A percentile compares a stretch with the other conserved stretches of the same genome.
phyloP scores from a whole-genome alignment of 1,140 invertebrate genomes.

The Nephotettix cincticeps region DNA sequence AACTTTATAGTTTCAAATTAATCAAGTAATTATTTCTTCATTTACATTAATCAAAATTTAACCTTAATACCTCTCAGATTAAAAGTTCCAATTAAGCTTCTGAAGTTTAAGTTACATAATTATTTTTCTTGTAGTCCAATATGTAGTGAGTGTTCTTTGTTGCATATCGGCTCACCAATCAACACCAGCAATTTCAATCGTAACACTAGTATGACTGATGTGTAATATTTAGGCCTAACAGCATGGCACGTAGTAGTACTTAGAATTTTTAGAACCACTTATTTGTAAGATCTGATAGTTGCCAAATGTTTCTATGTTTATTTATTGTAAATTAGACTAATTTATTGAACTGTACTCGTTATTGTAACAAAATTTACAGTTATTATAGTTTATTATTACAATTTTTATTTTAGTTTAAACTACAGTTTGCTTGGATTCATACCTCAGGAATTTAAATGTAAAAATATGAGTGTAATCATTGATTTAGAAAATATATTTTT shows the following conservation, averaged over 20 bases:
- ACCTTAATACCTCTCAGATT: neutral
- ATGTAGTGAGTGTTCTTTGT: neutral
- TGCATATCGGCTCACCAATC: neutral
- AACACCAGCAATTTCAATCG: neutral
- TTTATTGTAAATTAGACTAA: conserved; percentile 14
- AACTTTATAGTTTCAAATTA: neutral
- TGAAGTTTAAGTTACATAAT: neutral
- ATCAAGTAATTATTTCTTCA: neutral
- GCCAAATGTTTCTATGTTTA: conserved; percentile 11
- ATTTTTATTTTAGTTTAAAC: neutral
- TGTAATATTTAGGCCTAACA: conserved; percentile 1
- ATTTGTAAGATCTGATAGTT: conserved; percentile 4
- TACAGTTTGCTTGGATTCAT: neutral
- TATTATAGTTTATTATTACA: neutral
- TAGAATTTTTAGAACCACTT: neutral
- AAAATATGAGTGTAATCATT: neutral
- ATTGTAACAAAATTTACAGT: no score
- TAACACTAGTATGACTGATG: neutral
- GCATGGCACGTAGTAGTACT: conserved; percentile 1
- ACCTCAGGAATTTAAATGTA: neutral
- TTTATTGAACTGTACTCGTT: conserved; percentile 6
- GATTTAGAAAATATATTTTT: neutral
- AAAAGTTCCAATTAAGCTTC: neutral
- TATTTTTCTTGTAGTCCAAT: neutral
- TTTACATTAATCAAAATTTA: neutral